Evolutionary conservation across 2,888 invertebrate species (phyloP).

Genomic region (Chorisops tibialis): DNA sequence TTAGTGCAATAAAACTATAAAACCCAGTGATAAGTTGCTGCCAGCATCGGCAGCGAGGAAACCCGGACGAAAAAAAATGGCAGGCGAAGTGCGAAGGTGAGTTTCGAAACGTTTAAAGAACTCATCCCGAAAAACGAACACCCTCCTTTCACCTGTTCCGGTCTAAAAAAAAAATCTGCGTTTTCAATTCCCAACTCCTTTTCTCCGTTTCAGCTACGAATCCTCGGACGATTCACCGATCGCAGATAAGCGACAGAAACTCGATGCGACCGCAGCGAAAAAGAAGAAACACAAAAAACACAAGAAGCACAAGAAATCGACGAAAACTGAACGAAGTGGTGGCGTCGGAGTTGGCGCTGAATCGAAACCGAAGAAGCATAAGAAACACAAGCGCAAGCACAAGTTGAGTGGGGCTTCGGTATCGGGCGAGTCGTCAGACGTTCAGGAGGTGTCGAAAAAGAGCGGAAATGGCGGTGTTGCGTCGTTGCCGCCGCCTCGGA

Average conservation of each 20-base stretch:
- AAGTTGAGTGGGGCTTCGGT: conserved; percentile 44
- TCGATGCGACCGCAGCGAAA: background rate
- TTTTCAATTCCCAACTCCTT: too few relatives aligned
- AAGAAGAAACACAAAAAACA: conserved; percentile 55
- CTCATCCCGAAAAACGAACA: too few relatives aligned
- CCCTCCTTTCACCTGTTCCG: too few relatives aligned
- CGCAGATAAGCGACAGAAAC: background rate
- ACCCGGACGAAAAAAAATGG: conserved; percentile 20
- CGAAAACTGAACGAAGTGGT: conserved; percentile 50
- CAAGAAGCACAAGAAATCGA: conserved; percentile 65
- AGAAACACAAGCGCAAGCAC: conserved; percentile 59
- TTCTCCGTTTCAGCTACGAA: conserved; percentile 39
- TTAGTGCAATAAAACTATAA: too few relatives aligned
- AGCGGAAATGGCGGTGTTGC: background rate
- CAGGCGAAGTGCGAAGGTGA: conserved; percentile 35
- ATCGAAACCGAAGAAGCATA: conserved; percentile 60
- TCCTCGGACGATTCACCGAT: conserved; percentile 39
- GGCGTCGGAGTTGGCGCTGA: conserved; percentile 44
- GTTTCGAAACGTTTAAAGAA: background rate
- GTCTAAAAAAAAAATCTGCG: too few relatives aligned
- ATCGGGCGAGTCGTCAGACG: conserved; percentile 45
- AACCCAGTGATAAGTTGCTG: too few relatives aligned
- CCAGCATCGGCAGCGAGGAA: too few relatives aligned
- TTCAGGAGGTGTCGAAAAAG: conserved; percentile 50
- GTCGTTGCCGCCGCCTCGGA: background rate